Conservation (phyloP, 2,113 vertebrate species). For the Upupa epops region DNA sequence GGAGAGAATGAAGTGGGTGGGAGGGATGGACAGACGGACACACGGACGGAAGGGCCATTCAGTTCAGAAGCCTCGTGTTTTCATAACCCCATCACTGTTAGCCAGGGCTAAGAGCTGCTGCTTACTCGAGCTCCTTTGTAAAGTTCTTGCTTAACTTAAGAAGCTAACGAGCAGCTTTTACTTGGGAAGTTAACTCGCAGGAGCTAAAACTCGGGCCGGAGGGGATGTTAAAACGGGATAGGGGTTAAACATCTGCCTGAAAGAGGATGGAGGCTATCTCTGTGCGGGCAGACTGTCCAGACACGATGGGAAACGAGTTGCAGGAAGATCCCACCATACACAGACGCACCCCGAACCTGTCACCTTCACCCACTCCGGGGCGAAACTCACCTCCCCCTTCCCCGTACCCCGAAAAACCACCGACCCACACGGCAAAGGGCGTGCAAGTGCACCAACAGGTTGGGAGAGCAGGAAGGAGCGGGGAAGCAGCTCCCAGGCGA, state of each 20-base stretch:
- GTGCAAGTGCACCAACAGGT: neutral
- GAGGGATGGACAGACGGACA: neutral
- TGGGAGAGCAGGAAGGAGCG: neutral
- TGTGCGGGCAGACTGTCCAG: neutral
- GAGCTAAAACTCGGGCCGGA: too few relatives aligned
- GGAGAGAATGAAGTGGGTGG: too few relatives aligned
- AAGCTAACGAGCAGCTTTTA: neutral
- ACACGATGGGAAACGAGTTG: neutral
- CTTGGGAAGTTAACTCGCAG: neutral
- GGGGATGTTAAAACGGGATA: too few relatives aligned
- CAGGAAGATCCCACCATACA: rapidly evolving
- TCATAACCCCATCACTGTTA: neutral
- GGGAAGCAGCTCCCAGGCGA: neutral
- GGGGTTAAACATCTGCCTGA: neutral
- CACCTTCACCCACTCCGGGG: neutral
- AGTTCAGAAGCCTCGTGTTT: neutral
- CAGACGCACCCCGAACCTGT: rapidly evolving
- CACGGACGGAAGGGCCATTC: neutral
- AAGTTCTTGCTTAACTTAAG: neutral
- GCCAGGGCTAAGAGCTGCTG: neutral
- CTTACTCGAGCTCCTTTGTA: neutral
- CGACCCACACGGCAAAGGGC: neutral
- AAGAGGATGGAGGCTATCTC: neutral
- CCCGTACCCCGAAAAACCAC: rapidly evolving
- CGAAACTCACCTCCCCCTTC: neutral